Base-by-base conservation (phyloP, 2,797 vertebrate species). In the Bovichtus diacanthus region DNA sequence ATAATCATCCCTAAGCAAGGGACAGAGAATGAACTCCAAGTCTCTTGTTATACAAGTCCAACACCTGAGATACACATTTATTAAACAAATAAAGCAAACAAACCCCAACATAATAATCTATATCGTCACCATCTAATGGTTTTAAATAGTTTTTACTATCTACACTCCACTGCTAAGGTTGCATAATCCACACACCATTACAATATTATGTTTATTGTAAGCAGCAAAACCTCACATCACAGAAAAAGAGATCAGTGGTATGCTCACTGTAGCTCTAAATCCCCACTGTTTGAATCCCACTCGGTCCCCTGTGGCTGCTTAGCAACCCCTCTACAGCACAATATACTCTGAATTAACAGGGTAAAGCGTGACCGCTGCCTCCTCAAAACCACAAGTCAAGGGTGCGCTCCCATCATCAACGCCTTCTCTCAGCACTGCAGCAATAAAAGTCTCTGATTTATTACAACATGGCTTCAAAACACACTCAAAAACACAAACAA, bases 281-380 rank as follows among this genome's bases (percentile, higher is more conserved):
- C 92, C 85, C 89, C 81, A 87, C 85, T 86, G 89, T 94, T 92
- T 94, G 90, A 93, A 94, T 95, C 93, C 91, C 90, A 93, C 94
- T 93, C 91, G 87, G 88, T 92, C 88, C 87, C 91, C 66, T 47
- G 83, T 85, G 83, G 94, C 94, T 95, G 95, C 95, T 94, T 94
- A 95, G 95, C 95, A 95, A 95, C 95, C 92, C 90, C 91, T 92
- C 91, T 90, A 68, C 88, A 91, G 87, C 90, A 94, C 93, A 94
- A 93, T 92, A 90, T 91, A 88, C 81, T 93, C 87, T 74, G 93
- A 94, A 95, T 95, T 94, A 94, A 89, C 90, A 88, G 92, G 90
- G 87, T 76, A 88, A 91, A 93, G 92, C 88, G 70, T 93, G 92
- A 93, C 92, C 92, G 78, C 91, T 91, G 92, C 92, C 91, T 92